Evolutionary conservation across 2,797 vertebrate genomes (phyloP).

Genomic region (Sebastes alutus): DNA sequence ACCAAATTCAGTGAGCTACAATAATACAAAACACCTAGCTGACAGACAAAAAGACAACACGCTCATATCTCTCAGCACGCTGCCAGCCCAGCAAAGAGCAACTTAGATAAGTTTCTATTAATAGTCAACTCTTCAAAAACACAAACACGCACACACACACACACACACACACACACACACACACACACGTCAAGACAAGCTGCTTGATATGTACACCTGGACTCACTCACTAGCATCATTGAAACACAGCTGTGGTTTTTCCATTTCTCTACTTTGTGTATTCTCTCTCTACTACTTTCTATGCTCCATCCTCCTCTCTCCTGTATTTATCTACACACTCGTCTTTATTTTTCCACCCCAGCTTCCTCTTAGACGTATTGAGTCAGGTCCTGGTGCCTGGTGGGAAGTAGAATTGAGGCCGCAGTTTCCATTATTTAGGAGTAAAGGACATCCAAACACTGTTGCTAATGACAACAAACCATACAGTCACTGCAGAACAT

Average conservation of each 20-base stretch:
- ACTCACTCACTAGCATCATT: not conserved
- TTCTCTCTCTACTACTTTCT: not conserved
- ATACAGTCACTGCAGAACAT: conserved; percentile 20
- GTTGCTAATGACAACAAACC: conserved; percentile 65
- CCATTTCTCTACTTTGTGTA: not conserved
- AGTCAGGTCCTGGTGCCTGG: conserved; percentile 39
- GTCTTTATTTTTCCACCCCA: conserved; percentile 15
- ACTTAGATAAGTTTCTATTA: conserved; percentile 33
- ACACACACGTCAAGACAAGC: not conserved
- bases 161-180: not conserved
- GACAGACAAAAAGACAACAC: conserved; percentile 2
- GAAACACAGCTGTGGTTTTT: conserved; percentile 17
- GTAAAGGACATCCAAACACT: conserved; percentile 40
- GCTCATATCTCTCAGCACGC: not conserved
- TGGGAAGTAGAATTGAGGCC: conserved; percentile 53
- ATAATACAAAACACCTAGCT: not conserved
- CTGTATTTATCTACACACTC: not conserved
- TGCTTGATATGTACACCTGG: not conserved
- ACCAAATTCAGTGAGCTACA: not conserved
- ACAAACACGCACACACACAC: not conserved
- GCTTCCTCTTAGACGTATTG: conserved; percentile 21
- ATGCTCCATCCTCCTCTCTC: not conserved
- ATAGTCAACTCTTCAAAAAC: conserved; percentile 33
- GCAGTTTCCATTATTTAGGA: conserved; percentile 65
- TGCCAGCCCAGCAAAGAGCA: conserved; percentile 18